Evolutionary conservation across 2,797 vertebrate species (phyloP), one percentile per base, ranked within the genome.

Genomic region (Argentina silus): DNA sequence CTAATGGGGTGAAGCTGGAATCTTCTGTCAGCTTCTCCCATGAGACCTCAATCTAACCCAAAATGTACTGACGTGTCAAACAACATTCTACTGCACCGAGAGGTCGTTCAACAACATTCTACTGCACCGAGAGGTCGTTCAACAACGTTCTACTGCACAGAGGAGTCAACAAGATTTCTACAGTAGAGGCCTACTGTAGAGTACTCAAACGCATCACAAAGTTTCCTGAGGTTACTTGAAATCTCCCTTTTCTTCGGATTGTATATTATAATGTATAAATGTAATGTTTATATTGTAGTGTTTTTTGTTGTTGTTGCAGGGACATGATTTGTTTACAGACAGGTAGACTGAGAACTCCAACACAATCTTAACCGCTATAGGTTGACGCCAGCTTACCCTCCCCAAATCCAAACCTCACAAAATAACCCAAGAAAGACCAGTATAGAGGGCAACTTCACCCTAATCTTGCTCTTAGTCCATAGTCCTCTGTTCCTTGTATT

Each of bases 21-120:
- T 27, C 85, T 0, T 87, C 88, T 0, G 0, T 90, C 70, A 83
- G 87, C 67, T 85, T 89, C 63, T 88, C 90, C 61, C 78, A 55
- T 1, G 92, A 94, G 83, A 94, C 91, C 2, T 88, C 92, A 0
- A 75, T 94, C 67, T 94, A 82, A 89, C 17, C 0, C 71, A 5
- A 50, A 3, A 17, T 6, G 7, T 51, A 0, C 36, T 6, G 69
- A 23, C 44, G 36, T 1, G 10, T 42, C 43, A 27, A 45, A 2
- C 27, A 36, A 36, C 27, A 1, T 36, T 36, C 27, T 36, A 36
- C 27, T 36, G 27, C 27, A n/a, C 12, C 12, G 14, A 15, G 11
- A 21, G 57, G 11, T 59, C 21, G 1, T 21, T 59, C 23, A 59
- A 27, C 23, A 59, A 12, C 17, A 59, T 7, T 53, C 50, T 53